Evolutionary conservation across 2,888 invertebrate genomes (phyloP).

Genomic region (Andrena chrysosceles): DNA sequence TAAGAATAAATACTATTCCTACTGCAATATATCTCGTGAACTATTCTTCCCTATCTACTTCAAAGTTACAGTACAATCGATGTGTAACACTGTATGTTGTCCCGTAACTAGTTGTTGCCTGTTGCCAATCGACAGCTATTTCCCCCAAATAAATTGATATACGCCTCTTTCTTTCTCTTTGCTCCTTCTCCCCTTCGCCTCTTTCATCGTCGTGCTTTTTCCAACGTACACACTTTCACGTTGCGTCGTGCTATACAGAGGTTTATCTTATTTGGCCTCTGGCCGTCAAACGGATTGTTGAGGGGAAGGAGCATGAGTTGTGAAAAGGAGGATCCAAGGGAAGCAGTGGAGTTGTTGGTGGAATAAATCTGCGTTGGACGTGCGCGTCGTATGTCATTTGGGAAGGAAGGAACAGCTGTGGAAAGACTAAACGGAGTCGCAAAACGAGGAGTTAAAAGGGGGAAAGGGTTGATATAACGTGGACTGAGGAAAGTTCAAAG

Average conservation of each 20-base stretch:
- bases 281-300: not conserved
- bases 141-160: slow-evolving; percentile 53
- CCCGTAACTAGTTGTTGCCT: slow-evolving; percentile 24
- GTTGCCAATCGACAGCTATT: slow-evolving; percentile 46
- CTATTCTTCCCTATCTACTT: no score
- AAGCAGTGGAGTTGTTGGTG: slow-evolving; percentile 74
- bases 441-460: not conserved
- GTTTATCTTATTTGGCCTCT: slow-evolving; percentile 12
- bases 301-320: slow-evolving; percentile 22
- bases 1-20: no score
- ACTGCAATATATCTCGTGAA: no score
- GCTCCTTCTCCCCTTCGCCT: not conserved
- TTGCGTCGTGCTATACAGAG: not conserved
- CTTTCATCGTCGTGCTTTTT: not conserved
- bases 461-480: not conserved
- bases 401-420: not conserved
- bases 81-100: not conserved
- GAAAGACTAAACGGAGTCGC: not conserved
- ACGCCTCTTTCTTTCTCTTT: slow-evolving; percentile 20
- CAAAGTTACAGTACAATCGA: no score
- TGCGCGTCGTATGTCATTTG: not conserved
- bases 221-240: not conserved
- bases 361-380: slow-evolving; percentile 64
- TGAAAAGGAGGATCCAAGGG: slow-evolving; percentile 71
- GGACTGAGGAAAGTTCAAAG: not conserved